Conservation (phyloP, 2,113 vertebrate species). For the Leucosticte australis region DNA sequence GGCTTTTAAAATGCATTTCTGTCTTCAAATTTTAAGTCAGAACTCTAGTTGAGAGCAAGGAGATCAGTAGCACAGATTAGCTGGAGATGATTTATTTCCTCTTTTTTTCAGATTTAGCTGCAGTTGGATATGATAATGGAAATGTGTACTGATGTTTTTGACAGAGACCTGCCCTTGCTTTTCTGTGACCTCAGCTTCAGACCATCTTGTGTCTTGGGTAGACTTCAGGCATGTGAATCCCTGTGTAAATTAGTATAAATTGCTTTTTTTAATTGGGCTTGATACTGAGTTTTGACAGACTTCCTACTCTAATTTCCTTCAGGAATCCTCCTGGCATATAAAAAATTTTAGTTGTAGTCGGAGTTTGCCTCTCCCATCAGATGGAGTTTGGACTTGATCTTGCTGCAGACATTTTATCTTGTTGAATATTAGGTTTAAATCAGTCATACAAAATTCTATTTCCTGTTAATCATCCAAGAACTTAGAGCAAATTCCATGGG, state of each 20-base stretch:
- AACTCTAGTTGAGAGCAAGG: background rate
- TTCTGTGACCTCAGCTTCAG: background rate
- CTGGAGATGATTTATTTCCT: background rate
- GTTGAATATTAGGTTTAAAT: background rate
- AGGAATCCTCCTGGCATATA: background rate
- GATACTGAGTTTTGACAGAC: background rate
- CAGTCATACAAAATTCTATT: background rate
- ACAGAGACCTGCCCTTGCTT: background rate
- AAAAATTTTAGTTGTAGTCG: background rate
- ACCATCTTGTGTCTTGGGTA: background rate
- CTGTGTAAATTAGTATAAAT: background rate
- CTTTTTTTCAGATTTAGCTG: background rate
- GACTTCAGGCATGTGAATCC: background rate
- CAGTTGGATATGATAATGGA: background rate
- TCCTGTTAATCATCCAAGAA: background rate
- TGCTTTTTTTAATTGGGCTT: background rate
- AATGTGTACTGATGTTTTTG: background rate
- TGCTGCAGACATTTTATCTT: background rate
- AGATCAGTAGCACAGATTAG: background rate
- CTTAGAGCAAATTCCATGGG: background rate
- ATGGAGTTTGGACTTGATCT: background rate
- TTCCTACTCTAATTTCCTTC: background rate
- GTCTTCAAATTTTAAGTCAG: background rate
- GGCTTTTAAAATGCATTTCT: background rate
- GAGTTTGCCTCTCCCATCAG: background rate